phyloP scores from a whole-genome alignment of 2,797 vertebrate genomes.

The Chaenodraco wilsoni region DNA sequence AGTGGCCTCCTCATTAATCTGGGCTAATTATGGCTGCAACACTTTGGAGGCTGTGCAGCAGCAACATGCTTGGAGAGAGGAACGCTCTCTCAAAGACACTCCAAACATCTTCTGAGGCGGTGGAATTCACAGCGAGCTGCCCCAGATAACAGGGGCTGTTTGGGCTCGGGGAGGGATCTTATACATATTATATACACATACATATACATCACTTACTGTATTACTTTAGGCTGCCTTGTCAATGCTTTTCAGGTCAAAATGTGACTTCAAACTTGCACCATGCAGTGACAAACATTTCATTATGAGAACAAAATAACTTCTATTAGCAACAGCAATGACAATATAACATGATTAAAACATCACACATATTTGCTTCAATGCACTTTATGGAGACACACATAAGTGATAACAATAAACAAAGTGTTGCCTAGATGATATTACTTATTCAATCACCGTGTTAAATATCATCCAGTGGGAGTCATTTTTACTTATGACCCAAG shows the following conservation, averaged over 20 bases:
- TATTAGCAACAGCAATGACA: slow-evolving; percentile 12
- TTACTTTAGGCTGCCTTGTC: slow-evolving; percentile 1
- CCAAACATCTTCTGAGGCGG: slow-evolving; percentile 60
- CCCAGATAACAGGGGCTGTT: slow-evolving; percentile 64
- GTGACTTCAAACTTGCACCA: not conserved
- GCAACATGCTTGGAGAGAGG: slow-evolving; percentile 70
- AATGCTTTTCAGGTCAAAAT: slow-evolving; percentile 2
- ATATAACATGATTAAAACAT: slow-evolving; percentile 45
- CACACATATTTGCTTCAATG: slow-evolving; percentile 39
- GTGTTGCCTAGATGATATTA: not conserved
- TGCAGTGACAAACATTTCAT: not conserved
- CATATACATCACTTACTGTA: slow-evolving; percentile 19
- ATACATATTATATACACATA: not conserved
- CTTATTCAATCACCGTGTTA: not conserved
- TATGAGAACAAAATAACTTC: not conserved
- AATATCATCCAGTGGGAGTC: not conserved
- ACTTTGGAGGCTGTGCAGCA: slow-evolving; percentile 68
- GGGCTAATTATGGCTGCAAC: slow-evolving; percentile 79
- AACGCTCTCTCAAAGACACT: slow-evolving; percentile 55
- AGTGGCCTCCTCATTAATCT: slow-evolving; percentile 77
- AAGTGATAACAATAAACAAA: slow-evolving; percentile 7
- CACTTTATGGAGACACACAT: not conserved
- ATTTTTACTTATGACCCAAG: not conserved
- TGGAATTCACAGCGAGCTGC: slow-evolving; percentile 62
- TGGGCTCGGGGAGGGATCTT: slow-evolving; percentile 26